Evolutionary conservation across 2,888 invertebrate genomes (phyloP).

Genomic region (Chymomyza procnemis): DNA sequence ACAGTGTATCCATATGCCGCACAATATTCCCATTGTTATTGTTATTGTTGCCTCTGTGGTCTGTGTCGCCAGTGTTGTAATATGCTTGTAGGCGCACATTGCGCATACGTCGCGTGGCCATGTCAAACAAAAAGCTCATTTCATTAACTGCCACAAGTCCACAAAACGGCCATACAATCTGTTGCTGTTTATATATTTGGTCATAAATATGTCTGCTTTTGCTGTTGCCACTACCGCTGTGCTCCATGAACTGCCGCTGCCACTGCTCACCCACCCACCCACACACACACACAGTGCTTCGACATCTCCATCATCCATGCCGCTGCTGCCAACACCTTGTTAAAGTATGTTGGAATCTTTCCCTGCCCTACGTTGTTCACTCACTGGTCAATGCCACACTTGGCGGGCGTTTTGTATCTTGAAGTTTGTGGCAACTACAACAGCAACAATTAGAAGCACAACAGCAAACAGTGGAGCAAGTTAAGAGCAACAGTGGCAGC

Average conservation of each 20-base stretch:
- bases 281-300: constrained; percentile 4
- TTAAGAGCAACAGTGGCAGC: background rate
- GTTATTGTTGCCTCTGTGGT: background rate
- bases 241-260: no score
- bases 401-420: background rate
- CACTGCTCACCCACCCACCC: constrained; percentile 12
- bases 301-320: background rate
- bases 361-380: no score
- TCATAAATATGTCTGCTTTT: constrained; percentile 49
- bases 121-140: constrained; percentile 54
- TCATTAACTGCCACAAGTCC: constrained; percentile 53
- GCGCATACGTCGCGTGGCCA: constrained; percentile 44
- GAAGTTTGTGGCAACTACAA: background rate
- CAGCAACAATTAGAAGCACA: no score
- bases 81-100: constrained; percentile 24
- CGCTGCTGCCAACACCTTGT: background rate
- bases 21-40: background rate
- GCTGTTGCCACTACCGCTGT: background rate
- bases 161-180: constrained; percentile 54
- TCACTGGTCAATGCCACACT: background rate
- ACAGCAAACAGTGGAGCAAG: background rate
- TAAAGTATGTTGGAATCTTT: background rate
- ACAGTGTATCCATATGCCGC: no score
- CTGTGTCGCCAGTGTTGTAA: background rate
- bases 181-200: constrained; percentile 50